phyloP scores from a whole-genome alignment of 2,888 invertebrate genomes.

The Agrotis ipsilon region DNA sequence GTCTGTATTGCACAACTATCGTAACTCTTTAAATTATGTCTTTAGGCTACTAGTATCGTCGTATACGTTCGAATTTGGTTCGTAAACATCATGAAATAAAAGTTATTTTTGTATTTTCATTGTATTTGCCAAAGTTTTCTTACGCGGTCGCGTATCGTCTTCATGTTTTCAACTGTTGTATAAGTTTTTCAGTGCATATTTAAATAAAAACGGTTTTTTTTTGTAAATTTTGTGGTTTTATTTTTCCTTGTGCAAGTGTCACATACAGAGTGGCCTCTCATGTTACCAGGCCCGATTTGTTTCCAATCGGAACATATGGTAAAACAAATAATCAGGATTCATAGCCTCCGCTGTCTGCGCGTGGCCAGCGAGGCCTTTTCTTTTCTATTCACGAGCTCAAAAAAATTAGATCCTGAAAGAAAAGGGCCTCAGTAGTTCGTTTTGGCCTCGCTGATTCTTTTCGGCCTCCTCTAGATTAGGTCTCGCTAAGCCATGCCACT shows the following conservation, averaged over 20 bases:
- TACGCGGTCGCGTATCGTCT: conserved; percentile 68
- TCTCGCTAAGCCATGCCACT: too few relatives aligned
- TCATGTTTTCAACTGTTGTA: conserved; percentile 79
- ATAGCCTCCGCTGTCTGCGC: too few relatives aligned
- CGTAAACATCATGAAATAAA: conserved; percentile 62
- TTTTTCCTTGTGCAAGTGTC: conserved; percentile 17
- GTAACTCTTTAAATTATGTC: conserved; percentile 79
- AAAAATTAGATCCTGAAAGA: too few relatives aligned
- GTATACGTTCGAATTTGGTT: conserved; percentile 67
- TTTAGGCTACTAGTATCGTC: conserved; percentile 71
- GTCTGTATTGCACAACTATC: conserved; percentile 81
- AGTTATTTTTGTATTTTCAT: conserved; percentile 81
- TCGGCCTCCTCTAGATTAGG: too few relatives aligned
- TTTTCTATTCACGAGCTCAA: too few relatives aligned
- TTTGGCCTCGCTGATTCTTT: too few relatives aligned
- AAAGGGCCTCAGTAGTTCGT: too few relatives aligned
- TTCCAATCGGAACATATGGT: too few relatives aligned
- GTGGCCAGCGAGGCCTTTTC: too few relatives aligned
- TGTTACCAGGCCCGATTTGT: too few relatives aligned
- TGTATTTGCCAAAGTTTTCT: conserved; percentile 77
- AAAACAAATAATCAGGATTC: too few relatives aligned
- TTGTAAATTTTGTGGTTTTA: conserved; percentile 59
- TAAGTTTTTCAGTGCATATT: conserved; percentile 88
- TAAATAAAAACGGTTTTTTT: conserved; percentile 80
- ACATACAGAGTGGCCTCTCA: too few relatives aligned